Base-by-base conservation (phyloP, 2,888 invertebrate genomes). In the Brassicogethes aeneus region DNA sequence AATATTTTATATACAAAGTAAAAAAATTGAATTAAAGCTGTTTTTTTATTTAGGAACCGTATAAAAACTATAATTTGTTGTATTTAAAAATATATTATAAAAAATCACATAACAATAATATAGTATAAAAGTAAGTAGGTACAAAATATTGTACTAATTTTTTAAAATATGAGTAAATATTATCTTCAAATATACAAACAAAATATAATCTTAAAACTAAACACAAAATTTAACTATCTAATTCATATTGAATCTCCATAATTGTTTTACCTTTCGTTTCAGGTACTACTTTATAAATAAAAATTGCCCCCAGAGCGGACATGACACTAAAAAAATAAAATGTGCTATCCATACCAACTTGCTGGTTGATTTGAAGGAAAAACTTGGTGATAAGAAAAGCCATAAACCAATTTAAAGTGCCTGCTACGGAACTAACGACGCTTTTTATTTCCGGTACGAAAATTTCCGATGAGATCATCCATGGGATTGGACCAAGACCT, bases 401-500 rank as follows among this genome's bases (percentile, higher is more conserved):
- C 51, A 85, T 70, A 8, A 83, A 61, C 88, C 88, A 88, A 62
- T 88, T 90, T 34, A 84, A 75, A 1, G 87, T 77, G 16, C 87
- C 84, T 1, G 85, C 85, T 15, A 85, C 77, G 1, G 87, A 84
- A 7, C 80, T 77, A 16, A 84, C 84, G 35, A 83, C 72, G 2
- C 79, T 81, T 60, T 86, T 87, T 42, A 87, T 82, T 52, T 85
- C 80, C 2, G 82, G 72, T 36, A 85, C 74, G 62, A 91, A 85
- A 8, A 91, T 70, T 62, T 91, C 91, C 2, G 88, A 78, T 65
- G 82, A 72, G 74, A 86, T 84, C 73, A 89, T 76, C 86, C 86
- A 87, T 0, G 90, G 90, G 34, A 91, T 85, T 0, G 90, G 90
- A 0, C 92, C 92, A 55, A 82, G 84, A 36, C 91, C 91, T 36